A percentile compares a stretch with the other conserved stretches of the same genome.
These are phyloP conservation scores for Drusus annulatus DNA, from an alignment of 1,140 invertebrate species.

Conservation along the genomic window DNA sequence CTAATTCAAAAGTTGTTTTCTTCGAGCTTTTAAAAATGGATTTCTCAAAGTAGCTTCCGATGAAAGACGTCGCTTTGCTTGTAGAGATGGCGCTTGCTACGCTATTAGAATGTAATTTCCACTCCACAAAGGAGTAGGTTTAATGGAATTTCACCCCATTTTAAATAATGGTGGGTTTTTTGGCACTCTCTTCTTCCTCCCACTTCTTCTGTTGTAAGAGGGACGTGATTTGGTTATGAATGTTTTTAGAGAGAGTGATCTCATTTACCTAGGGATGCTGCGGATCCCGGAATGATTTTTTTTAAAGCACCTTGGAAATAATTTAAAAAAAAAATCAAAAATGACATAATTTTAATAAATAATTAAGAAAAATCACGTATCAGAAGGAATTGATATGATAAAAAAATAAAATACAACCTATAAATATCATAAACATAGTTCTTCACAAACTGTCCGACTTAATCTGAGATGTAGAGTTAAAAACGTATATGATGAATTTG, in stretches of 20 bases:
- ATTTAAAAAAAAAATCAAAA: too few species aligned
- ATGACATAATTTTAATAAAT: too few species aligned
- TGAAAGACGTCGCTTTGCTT: neutral
- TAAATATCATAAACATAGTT: too few species aligned
- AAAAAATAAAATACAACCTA: too few species aligned
- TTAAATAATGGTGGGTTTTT: constrained; percentile 39
- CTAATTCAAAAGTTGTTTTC: constrained; percentile 40
- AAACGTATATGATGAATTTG: too few species aligned
- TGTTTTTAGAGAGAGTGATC: constrained; percentile 19
- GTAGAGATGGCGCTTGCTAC: constrained; percentile 20
- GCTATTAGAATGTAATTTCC: constrained; percentile 26
- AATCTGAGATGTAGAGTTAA: too few species aligned
- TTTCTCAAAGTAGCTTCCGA: neutral
- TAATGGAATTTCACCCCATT: constrained; percentile 43
- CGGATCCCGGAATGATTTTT: too few species aligned
- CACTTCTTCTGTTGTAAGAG: constrained; percentile 44
- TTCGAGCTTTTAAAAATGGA: neutral
- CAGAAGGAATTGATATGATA: too few species aligned
- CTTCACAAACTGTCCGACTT: too few species aligned
- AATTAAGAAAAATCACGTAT: too few species aligned
- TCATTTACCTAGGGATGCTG: neutral
- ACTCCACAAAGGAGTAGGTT: constrained; percentile 21
- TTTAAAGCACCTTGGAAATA: too few species aligned
- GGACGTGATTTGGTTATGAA: constrained; percentile 46
- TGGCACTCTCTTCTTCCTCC: neutral